phyloP scores from a whole-genome alignment of 2,888 invertebrate species.

The Tetragonula carbonaria region DNA sequence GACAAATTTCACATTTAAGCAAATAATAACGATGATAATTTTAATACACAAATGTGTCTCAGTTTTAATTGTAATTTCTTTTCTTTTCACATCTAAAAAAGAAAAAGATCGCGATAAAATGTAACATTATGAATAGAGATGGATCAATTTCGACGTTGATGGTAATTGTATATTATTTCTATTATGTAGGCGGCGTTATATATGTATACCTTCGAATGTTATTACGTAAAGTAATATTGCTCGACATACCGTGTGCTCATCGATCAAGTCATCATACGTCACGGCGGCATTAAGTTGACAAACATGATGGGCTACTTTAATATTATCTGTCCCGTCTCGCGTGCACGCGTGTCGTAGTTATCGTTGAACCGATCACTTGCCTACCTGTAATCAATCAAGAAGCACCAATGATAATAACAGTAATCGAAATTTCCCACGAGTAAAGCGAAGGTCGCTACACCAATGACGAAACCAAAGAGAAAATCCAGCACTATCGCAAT shows the following conservation, averaged over 20 bases:
- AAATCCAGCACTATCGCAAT: background rate
- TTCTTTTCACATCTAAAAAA: too few species aligned
- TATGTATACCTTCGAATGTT: slow-evolving; percentile 34
- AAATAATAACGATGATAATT: too few species aligned
- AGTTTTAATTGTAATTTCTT: too few species aligned
- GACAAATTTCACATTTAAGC: too few species aligned
- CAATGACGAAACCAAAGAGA: background rate
- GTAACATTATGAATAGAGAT: background rate
- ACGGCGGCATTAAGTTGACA: slow-evolving; percentile 66
- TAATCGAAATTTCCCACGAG: slow-evolving; percentile 61
- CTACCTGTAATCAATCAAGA: slow-evolving; percentile 65
- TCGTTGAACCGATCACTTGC: slow-evolving; percentile 61
- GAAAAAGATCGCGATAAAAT: background rate
- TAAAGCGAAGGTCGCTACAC: slow-evolving; percentile 22
- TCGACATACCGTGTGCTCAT: slow-evolving; percentile 55
- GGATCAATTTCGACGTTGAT: background rate
- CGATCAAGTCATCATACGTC: slow-evolving; percentile 65
- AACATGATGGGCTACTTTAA: slow-evolving; percentile 67
- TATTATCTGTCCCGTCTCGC: slow-evolving; percentile 55
- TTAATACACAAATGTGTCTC: too few species aligned
- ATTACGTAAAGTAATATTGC: slow-evolving; percentile 64
- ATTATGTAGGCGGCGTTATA: background rate
- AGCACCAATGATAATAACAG: slow-evolving; percentile 50
- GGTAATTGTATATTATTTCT: background rate
- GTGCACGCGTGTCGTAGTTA: slow-evolving; percentile 52